Conservation (phyloP, 1,140 invertebrate genomes). For the Lordiphosa clarofinis region DNA sequence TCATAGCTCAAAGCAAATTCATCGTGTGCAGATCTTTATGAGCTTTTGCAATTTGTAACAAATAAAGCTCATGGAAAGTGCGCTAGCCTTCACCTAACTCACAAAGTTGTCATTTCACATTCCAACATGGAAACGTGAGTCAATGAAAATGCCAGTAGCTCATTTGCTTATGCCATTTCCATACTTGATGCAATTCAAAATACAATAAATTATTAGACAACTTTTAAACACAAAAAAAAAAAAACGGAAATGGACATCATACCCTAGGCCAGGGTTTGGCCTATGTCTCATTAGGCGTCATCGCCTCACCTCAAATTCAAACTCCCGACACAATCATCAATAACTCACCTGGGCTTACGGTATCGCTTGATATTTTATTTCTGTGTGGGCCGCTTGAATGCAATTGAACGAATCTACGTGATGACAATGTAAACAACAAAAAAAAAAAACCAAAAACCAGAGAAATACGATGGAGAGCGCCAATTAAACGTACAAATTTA, state of each 20-base stretch:
- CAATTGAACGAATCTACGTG: slow-evolving; percentile 39
- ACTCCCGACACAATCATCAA: slow-evolving; percentile 27
- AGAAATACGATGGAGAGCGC: background rate
- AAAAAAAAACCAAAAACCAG: background rate
- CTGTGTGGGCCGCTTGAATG: slow-evolving; percentile 39
- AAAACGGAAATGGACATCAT: slow-evolving; percentile 52
- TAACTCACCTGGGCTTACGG: slow-evolving; percentile 33
- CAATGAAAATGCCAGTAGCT: slow-evolving; percentile 20
- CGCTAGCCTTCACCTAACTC: too few species aligned
- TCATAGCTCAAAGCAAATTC: too few species aligned
- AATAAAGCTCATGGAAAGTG: too few species aligned
- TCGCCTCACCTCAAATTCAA: slow-evolving; percentile 31
- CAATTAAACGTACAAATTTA: slow-evolving; percentile 47
- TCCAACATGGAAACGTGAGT: slow-evolving; percentile 24
- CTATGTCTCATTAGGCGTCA: slow-evolving; percentile 25
- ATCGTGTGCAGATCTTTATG: too few species aligned
- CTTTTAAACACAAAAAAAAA: background rate
- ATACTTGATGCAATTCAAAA: slow-evolving; percentile 28
- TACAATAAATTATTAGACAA: slow-evolving; percentile 45
- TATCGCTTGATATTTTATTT: slow-evolving; percentile 18
- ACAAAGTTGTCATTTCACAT: slow-evolving; percentile 18
- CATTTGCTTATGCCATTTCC: slow-evolving; percentile 45
- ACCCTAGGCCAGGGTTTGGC: slow-evolving; percentile 19
- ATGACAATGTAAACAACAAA: slow-evolving; percentile 31
- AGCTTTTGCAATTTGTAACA: too few species aligned